These are phyloP conservation scores for Steatocranus sp. DNA, from an alignment of 2,797 vertebrate species.

Conservation along the genomic window DNA sequence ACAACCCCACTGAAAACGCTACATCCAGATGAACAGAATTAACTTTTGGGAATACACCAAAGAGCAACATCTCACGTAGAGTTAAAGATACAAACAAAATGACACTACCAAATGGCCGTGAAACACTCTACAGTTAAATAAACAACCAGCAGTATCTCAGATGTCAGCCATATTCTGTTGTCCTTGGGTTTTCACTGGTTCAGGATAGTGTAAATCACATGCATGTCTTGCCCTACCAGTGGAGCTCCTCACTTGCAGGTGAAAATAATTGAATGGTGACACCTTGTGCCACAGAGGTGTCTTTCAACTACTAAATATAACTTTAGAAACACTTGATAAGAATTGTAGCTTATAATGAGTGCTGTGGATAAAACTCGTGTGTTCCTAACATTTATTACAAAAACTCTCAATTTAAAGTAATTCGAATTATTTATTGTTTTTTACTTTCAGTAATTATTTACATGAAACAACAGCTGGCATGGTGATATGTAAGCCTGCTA, in stretches of 20 bases:
- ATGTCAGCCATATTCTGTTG: neutral
- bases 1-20: neutral
- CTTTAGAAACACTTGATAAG: neutral
- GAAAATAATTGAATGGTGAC: neutral
- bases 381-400: neutral
- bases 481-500: neutral
- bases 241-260: neutral
- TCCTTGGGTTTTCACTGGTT: neutral
- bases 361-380: neutral
- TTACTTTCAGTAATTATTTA: too few species aligned
- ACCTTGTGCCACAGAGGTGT: neutral
- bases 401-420: neutral
- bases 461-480: neutral
- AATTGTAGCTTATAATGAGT: neutral
- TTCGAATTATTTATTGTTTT: neutral
- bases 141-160: neutral
- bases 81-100: neutral
- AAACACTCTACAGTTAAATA: neutral
- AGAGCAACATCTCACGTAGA: neutral
- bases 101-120: neutral
- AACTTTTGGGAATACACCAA: neutral
- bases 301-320: neutral
- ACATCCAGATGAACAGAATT: neutral
- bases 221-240: neutral
- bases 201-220: neutral